Conservation (phyloP, 2,888 invertebrate genomes). For the Drepanosiphum platanoidis region DNA sequence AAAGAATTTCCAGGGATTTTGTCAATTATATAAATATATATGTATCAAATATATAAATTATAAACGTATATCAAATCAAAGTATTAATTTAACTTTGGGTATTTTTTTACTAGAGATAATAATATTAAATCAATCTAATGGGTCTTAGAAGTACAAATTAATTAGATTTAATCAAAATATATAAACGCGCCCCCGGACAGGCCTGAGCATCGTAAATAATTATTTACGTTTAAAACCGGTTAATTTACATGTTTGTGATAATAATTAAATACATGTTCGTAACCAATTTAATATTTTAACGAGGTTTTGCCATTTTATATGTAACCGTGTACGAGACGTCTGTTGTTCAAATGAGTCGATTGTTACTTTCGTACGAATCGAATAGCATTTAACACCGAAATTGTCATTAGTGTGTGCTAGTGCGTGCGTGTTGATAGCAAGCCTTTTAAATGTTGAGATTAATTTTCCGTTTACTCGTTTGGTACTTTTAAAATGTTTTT, state of each 20-base stretch:
- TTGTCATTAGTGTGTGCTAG: background rate
- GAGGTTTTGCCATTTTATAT: constrained; percentile 10
- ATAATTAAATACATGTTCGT: constrained; percentile 32
- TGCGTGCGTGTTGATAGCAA: background rate
- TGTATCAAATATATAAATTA: too few species aligned
- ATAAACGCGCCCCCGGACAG: too few species aligned
- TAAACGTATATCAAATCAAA: too few species aligned
- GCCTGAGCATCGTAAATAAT: background rate
- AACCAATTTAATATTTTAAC: constrained; percentile 16
- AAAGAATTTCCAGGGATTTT: background rate
- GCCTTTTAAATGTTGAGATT: background rate
- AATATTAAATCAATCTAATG: background rate
- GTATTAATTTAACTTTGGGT: background rate
- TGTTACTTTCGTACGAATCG: constrained; percentile 3
- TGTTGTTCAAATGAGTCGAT: too few species aligned
- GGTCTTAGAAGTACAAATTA: background rate
- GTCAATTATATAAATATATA: constrained; percentile 6
- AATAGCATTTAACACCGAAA: too few species aligned
- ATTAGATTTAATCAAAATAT: background rate
- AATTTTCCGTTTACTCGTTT: background rate
- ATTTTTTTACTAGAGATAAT: background rate
- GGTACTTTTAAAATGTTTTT: background rate
- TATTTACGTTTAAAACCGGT: constrained; percentile 6
- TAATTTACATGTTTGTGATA: constrained; percentile 42
- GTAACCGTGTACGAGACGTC: constrained; percentile 3